Evolutionary conservation across 2,113 vertebrate genomes (phyloP).

Genomic region (Megatriorchis doriae): DNA sequence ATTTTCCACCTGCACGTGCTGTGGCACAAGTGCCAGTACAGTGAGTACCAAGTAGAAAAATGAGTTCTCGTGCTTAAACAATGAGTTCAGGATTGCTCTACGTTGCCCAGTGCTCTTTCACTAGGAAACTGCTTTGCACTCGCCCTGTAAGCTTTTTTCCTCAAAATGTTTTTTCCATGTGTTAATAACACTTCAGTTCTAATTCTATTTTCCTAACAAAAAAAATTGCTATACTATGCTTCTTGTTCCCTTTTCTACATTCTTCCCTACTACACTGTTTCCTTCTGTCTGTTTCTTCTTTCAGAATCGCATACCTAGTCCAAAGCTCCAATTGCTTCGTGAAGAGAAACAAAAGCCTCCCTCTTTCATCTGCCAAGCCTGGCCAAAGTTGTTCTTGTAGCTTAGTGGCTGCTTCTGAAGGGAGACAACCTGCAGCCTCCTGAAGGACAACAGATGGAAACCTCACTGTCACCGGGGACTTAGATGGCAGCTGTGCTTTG

Average conservation of each 20-base stretch:
- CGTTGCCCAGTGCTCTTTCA: not conserved
- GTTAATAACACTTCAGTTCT: not conserved
- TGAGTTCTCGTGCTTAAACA: not conserved
- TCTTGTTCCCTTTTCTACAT: not conserved
- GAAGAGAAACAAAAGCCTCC: not conserved
- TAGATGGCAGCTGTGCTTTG: not conserved
- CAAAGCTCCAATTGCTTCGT: not conserved
- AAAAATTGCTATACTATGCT: not conserved
- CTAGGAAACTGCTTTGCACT: not conserved
- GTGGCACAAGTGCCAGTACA: not conserved
- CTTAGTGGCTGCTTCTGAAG: not conserved
- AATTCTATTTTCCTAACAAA: not conserved
- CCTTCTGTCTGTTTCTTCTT: not conserved
- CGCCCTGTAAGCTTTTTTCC: accelerated
- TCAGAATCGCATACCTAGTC: not conserved
- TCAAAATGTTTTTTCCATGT: not conserved
- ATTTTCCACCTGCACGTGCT: not conserved
- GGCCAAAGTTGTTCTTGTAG: not conserved
- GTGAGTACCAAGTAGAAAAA: not conserved
- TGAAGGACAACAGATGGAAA: not conserved
- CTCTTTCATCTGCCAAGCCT: not conserved
- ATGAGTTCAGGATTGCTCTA: not conserved
- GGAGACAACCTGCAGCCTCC: not conserved
- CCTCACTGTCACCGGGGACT: not conserved
- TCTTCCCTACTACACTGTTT: not conserved